Evolutionary conservation across 2,888 invertebrate species (phyloP), one percentile per base, ranked within the genome.

Genomic region (Temnothorax rugatulus): DNA sequence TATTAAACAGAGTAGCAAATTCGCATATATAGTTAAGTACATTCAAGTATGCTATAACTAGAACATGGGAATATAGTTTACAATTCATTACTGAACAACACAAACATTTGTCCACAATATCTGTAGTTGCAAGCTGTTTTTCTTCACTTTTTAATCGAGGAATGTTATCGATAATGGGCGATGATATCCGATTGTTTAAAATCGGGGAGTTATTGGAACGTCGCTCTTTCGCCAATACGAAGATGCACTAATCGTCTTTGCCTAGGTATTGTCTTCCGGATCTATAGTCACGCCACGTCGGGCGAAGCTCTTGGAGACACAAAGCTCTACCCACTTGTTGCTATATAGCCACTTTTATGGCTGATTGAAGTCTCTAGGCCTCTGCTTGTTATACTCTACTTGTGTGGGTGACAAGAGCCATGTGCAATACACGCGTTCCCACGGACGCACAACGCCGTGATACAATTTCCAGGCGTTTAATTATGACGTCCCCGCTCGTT

Each of bases 311-410:
- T 81, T 50, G 83, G 77, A 84, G 64, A 79, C 64, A 84, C 66
- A 75, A 74, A 83, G 84, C 81, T 84, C 69, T 71, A 73, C 73
- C 87, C 89, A 89, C 88, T 89, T 89, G 89, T 89, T 88, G 89
- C 88, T 89, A 29, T 29, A 29, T 29, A 75, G 68, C 83, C 84
- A 84, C 86, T 88, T 87, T 57, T 66, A 82, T 83, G 64, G 50
- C 77, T 83, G 87, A 87, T 86, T 86, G 86, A 81, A 87, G 81
- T 68, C 82, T 84, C 71, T 86, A 86, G 75, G 86, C 73, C 50
- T 82, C 8, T 34, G 63, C 50, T 59, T 73, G 77, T 68, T 68
- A 47, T 50, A 50, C 9, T 66, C 15, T 50, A 21, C 57, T 34
- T 47, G 74, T 84, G 34, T 81, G 21, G 34, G 44, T 73, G 79